Conservation (phyloP, 2,113 vertebrate genomes). For the Cricetomys ansorgei region DNA sequence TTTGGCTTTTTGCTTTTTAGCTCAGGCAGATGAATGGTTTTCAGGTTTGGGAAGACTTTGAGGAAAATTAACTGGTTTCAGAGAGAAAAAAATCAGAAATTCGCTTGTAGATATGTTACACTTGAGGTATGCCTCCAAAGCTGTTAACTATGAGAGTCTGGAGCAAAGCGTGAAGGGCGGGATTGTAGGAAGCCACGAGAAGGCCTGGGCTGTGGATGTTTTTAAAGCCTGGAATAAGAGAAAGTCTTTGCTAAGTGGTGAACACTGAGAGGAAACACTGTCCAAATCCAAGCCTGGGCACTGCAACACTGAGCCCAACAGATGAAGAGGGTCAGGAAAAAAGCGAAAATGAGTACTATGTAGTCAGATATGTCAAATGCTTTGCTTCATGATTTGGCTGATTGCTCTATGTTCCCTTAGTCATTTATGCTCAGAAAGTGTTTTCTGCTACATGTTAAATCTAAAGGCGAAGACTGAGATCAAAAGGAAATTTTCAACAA, state of each 20-base stretch:
- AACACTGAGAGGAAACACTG: neutral
- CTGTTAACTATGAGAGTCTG: neutral
- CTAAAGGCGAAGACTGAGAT: slow-evolving; percentile 10
- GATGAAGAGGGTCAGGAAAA: neutral
- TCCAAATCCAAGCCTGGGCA: neutral
- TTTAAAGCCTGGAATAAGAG: neutral
- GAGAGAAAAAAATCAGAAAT: neutral
- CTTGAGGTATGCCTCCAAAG: neutral
- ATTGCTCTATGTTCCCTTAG: neutral
- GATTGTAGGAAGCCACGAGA: neutral
- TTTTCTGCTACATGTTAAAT: neutral
- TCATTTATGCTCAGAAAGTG: neutral
- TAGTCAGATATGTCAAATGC: neutral
- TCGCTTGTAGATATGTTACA: neutral
- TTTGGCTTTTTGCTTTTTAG: neutral
- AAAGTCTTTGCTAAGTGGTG: neutral
- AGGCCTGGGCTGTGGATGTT: neutral
- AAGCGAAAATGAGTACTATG: neutral
- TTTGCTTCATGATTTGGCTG: neutral
- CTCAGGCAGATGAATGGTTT: neutral
- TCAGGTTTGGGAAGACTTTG: neutral
- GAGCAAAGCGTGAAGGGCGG: neutral
- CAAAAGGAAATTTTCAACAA: neutral
- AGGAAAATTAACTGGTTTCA: neutral
- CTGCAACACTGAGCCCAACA: neutral